Base-by-base conservation (phyloP, 2,797 vertebrate species). In the Ceryle rudis region DNA sequence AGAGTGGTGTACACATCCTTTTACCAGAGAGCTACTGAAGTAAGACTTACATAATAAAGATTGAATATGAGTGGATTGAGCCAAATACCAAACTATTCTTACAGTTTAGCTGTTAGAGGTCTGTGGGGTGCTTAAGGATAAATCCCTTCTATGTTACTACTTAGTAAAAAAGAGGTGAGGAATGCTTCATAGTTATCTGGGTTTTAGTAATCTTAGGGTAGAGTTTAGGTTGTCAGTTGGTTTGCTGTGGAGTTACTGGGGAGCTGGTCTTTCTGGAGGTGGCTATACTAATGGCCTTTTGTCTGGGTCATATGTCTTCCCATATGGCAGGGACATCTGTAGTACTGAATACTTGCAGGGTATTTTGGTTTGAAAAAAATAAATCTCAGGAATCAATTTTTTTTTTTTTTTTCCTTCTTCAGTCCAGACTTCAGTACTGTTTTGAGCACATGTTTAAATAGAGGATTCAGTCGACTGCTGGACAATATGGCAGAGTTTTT, bases 401-500 rank as follows among this genome's bases (percentile, higher is more conserved):
- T 49, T 49, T 26, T 49, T 10, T 54, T 61, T 3, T 54, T 81
- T 31, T 87, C 73, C 66, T 28, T 78, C 66, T 28, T 14, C 97
- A 99, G 99, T 94, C 99, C 99, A 90, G 99, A 99, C 97, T 99
- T 99, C 96, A 98, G 90, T 89, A 99, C 98, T 3, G 99, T 99
- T 92, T 97, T 99, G 71, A 98, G 97, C 90, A 97, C 98, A 1
- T 99, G 99, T 93, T 97, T 99, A 95, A 99, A 98, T 71, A 98
- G 99, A 72, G 99, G 99, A 10, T 99, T 99, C 96, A 99, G 99
- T 92, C 98, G 98, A 89, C 98, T 99, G 77, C 98, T 99, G 31
- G 99, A 99, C 98, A 99, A 99, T 67, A 98, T 99, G 98, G 99
- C 99, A 3, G 99, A 99, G 96, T 99, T 99, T 97, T 99, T 99